These are phyloP conservation scores for Glandiceps talaboti DNA, from an alignment of 53 echinoderm and acorn worm genomes.

Conservation along the genomic window DNA sequence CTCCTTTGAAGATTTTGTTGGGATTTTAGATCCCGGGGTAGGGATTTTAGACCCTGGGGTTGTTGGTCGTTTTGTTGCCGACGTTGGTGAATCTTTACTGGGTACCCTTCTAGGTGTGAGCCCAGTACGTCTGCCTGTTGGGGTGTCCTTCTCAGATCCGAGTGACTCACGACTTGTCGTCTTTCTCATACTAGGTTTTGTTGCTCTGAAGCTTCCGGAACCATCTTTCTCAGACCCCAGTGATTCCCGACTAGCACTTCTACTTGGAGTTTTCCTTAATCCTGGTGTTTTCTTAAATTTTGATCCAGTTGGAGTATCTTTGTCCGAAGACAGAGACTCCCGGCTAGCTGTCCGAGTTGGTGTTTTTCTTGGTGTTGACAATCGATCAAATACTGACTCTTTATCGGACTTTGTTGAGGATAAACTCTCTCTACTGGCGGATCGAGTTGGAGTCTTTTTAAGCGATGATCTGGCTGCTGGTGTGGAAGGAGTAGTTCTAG, in stretches of 20 bases:
- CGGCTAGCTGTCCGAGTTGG: neutral
- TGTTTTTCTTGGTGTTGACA: neutral
- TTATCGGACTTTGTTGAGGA: neutral
- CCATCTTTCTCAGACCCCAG: neutral
- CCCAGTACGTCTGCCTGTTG: constrained; percentile 1
- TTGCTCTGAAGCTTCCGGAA: neutral
- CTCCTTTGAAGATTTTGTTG: neutral
- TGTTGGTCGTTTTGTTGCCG: constrained; percentile 11
- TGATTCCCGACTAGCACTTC: neutral
- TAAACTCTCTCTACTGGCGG: neutral
- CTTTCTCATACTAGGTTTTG: neutral
- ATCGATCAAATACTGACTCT: too few species aligned
- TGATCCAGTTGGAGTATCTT: neutral
- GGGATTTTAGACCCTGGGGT: constrained; percentile 20
- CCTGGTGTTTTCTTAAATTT: neutral
- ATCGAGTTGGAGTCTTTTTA: neutral
- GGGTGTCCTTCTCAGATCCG: neutral
- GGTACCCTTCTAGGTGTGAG: constrained; percentile 7
- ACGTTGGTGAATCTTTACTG: constrained; percentile 3
- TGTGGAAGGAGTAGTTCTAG: neutral
- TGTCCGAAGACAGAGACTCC: neutral
- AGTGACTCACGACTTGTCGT: neutral
- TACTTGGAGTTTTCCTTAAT: neutral
- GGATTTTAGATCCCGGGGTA: neutral
- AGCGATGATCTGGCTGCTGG: neutral